Base-by-base conservation (phyloP, 2,888 invertebrate species). In the Agelastica alni region DNA sequence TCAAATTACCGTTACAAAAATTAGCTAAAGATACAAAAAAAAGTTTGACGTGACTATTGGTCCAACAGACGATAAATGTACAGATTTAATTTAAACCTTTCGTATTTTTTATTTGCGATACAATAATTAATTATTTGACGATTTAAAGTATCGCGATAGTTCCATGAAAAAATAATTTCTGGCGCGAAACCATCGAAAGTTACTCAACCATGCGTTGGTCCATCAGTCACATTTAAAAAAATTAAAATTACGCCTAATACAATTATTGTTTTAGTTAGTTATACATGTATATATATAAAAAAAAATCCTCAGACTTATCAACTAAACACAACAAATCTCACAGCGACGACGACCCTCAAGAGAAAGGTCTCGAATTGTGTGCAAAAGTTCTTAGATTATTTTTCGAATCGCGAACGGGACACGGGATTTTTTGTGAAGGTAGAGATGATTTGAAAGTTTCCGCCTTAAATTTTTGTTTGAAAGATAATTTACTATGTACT, bases 261-360 rank as follows among this genome's bases (percentile, higher is more conserved):
- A n/a, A n/a, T n/a, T n/a, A n/a, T n/a, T n/a, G n/a, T n/a, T n/a
- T n/a, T n/a, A n/a, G n/a, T n/a, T n/a, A n/a, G n/a, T n/a, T n/a
- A n/a, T n/a, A n/a, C n/a, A n/a, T n/a, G n/a, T n/a, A n/a, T n/a
- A n/a, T n/a, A n/a, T n/a, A n/a, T n/a, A n/a, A n/a, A n/a, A n/a
- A 49, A 49, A 37, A 30, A 14, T 41, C 48, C 31, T 49, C 48
- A 49, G 48, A 39, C 48, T 49, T 49, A 41, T 32, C 13, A 41
- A 31, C 48, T 39, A 37, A 49, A 49, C 39, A 49, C 48, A 49
- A 49, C 48, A 49, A 49, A 49, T 49, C 39, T 49, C 48, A 41
- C 48, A 41, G 41, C 48, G 48, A 41, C 48, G 48, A 41, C 48
- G 48, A 49, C 48, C 41, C 48, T 30, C 37, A 22, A 14, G 36